A percentile compares a stretch with the other conserved stretches of the same genome.
Evolutionary conservation across 1,140 invertebrate species (phyloP).

Genomic region (Euwallacea fornicatus): DNA sequence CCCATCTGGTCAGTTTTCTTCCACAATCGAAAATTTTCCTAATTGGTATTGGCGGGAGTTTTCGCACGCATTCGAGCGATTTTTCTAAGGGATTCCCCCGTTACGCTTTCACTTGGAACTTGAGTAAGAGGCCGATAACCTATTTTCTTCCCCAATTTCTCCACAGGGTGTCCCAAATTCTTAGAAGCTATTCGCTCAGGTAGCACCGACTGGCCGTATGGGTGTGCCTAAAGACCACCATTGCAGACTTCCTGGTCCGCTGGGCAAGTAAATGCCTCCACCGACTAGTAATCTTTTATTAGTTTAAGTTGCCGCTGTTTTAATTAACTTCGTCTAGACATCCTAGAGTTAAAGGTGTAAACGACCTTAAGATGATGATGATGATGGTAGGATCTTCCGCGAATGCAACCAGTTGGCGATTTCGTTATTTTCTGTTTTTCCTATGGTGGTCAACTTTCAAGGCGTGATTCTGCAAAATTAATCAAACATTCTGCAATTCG

Average conservation of each 20-base stretch:
- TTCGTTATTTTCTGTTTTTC: not conserved
- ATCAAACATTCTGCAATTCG: not conserved
- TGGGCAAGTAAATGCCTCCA: conserved; percentile 28
- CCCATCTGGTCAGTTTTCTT: no score
- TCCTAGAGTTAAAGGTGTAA: conserved; percentile 28
- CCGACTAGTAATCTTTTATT: conserved; percentile 33
- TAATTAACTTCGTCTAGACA: conserved; percentile 37
- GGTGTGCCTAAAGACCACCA: not conserved
- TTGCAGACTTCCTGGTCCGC: conserved; percentile 29
- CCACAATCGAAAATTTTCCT: no score
- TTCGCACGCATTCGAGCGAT: no score
- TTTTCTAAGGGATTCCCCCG: no score
- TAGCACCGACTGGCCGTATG: no score
- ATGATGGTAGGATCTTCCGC: conserved; percentile 18
- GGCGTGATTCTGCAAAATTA: not conserved
- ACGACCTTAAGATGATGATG: conserved; percentile 30
- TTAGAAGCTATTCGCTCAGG: no score
- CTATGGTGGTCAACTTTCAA: no score
- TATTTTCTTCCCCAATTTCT: no score
- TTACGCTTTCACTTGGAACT: no score
- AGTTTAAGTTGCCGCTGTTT: conserved; percentile 26
- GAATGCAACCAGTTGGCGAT: conserved; percentile 19
- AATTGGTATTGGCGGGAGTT: no score
- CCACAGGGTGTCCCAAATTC: no score
- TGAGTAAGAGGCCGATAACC: no score